Conservation (phyloP, 2,888 invertebrate genomes). For the Agrotis clavis region DNA sequence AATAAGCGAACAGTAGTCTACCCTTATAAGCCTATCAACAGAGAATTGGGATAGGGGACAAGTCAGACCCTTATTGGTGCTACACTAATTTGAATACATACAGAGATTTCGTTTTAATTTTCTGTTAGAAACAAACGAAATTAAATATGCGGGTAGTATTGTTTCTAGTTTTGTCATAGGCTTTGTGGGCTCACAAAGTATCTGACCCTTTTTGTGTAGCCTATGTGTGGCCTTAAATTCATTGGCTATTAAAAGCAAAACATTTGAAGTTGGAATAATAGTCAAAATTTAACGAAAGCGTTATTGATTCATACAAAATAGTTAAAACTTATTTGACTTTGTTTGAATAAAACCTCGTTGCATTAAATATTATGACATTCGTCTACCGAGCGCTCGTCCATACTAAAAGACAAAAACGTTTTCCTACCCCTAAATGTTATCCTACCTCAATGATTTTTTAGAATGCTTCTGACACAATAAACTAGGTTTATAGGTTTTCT, state of each 20-base stretch:
- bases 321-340: neutral
- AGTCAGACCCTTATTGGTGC: slow-evolving; percentile 33
- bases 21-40: slow-evolving; percentile 61
- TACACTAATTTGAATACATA: slow-evolving; percentile 38
- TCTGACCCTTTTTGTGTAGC: neutral
- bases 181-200: slow-evolving; percentile 3
- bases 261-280: neutral
- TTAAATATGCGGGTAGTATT: slow-evolving; percentile 23
- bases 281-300: neutral
- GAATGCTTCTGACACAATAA: no score
- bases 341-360: neutral
- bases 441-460: no score
- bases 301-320: neutral
- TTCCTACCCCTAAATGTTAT: no score
- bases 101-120: slow-evolving; percentile 44
- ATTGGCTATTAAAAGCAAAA: neutral
- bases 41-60: slow-evolving; percentile 48
- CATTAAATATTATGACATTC: neutral
- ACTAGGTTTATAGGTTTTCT: no score
- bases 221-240: neutral
- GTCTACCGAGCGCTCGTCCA: no score
- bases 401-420: no score
- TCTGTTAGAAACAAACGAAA: slow-evolving; percentile 22
- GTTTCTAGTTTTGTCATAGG: slow-evolving; percentile 20
- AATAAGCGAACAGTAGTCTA: slow-evolving; percentile 48